These are phyloP conservation scores for Lapara coniferarum DNA, from an alignment of 2,888 invertebrate genomes.

Conservation along the genomic window DNA sequence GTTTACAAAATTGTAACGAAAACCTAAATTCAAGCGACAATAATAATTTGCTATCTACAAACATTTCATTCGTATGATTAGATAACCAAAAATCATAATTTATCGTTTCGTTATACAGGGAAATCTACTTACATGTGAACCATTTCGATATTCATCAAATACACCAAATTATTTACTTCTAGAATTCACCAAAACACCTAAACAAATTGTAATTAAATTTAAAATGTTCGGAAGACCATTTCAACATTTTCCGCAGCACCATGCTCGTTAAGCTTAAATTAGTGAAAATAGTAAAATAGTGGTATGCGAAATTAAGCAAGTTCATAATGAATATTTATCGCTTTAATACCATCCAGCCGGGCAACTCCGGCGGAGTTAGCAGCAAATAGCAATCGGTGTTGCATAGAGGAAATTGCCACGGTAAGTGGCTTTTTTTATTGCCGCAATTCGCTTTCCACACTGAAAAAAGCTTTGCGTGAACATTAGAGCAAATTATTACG, in stretches of 20 bases:
- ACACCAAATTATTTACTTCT: neutral
- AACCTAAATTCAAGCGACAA: neutral
- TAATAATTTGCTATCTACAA: no score
- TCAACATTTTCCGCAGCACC: constrained; percentile 35
- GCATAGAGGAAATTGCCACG: constrained; percentile 66
- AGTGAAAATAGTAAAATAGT: constrained; percentile 75
- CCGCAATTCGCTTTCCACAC: constrained; percentile 32
- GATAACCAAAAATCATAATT: neutral
- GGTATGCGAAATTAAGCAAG: constrained; percentile 77
- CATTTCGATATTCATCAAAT: neutral
- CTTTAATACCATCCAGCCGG: constrained; percentile 77
- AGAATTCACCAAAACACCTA: neutral
- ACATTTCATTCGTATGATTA: neutral
- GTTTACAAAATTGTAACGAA: neutral
- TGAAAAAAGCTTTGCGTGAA: constrained; percentile 32
- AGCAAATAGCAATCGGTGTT: constrained; percentile 64
- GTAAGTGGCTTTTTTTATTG: constrained; percentile 61
- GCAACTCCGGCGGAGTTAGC: constrained; percentile 55
- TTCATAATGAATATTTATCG: constrained; percentile 82
- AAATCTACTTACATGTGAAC: no score
- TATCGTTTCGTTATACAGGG: neutral
- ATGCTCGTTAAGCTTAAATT: constrained; percentile 69
- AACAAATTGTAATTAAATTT: constrained; percentile 12
- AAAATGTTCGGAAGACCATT: neutral
- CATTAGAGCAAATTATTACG: constrained; percentile 23